These are phyloP conservation scores for Cheirogaleus medius DNA, from an alignment of 2,113 vertebrate genomes.

Conservation along the genomic window DNA sequence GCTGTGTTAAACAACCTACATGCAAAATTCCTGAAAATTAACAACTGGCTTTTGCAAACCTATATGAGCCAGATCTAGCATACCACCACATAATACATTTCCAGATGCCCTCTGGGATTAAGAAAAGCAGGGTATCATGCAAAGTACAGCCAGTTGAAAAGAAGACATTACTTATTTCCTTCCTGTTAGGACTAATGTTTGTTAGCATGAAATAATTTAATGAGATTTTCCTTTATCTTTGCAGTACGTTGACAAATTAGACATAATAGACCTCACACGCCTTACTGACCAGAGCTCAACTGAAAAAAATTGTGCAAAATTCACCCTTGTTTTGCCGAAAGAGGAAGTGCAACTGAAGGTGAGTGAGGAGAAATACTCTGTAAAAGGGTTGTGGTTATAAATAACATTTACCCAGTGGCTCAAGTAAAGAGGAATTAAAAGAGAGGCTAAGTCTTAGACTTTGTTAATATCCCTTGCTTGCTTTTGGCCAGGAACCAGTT, in stretches of 20 bases:
- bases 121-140: not conserved
- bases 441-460: not conserved
- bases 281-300: slow-evolving; percentile 58
- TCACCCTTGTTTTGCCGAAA: slow-evolving; percentile 79
- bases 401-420: not conserved
- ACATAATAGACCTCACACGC: slow-evolving; percentile 70
- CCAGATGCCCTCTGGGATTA: not conserved
- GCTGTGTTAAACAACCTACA: not conserved
- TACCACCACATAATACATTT: not conserved
- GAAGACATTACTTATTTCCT: not conserved
- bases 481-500: not conserved
- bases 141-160: not conserved
- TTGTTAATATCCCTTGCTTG: slow-evolving; percentile 11
- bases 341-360: slow-evolving; percentile 83
- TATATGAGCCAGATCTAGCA: not conserved
- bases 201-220: slow-evolving; percentile 26
- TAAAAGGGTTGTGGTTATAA: not conserved
- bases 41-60: not conserved
- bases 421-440: slow-evolving; percentile 1
- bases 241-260: slow-evolving; percentile 80
- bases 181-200: not conserved
- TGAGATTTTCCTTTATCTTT: slow-evolving; percentile 35
- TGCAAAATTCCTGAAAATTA: slow-evolving; percentile 28
- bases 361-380: slow-evolving; percentile 24
- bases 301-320: slow-evolving; percentile 70